Base-by-base conservation (phyloP, 2,888 invertebrate genomes). In the Coelopa pilipes region DNA sequence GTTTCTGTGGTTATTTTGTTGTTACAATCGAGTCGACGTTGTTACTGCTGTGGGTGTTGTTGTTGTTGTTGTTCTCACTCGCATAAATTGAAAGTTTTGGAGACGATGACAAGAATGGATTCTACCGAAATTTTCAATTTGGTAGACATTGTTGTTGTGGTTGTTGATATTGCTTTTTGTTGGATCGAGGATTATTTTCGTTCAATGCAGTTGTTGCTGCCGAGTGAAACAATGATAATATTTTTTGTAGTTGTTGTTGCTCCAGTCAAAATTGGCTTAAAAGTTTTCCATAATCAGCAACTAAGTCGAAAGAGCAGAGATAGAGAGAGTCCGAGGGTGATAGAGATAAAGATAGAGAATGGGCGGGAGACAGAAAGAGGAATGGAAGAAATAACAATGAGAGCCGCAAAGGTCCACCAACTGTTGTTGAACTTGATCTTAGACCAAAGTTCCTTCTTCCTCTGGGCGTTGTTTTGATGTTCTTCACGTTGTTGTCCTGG, bases 381-480 rank as follows among this genome's bases (percentile, higher is more conserved):
- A 17, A 10, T 2, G 47, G n/a, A 46, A 21, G 34, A 21, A 34
- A 10, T 1, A 34, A 10, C 19, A 60, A 60, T 12, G 11, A 63
- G 21, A 62, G 15, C 3, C 21, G 9, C 24, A 63, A 13, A 15
- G 62, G 11, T n/a, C 11, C 46, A 63, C 17, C n/a, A 45, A 12
- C n/a, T 46, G 63, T 63, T 34, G 15, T 63, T 63, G 63, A 45
- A 63, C 45, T 63, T 63, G 63, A 63, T 15, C 63, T 63, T 63
- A n/a, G 3, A 21, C 13, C 17, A 15, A n/a, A 45, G 46, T 45
- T 45, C 7, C 13, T 63, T 13, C 45, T 12, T 17, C 0, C 63
- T 7, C 34, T 7, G 34, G 34, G 2, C 34, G 34, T 34, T 34
- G 34, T 34, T 34, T 34, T 34, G 34, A 34, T 34, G 34, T 34